Conservation (phyloP, 2,113 vertebrate genomes). For the Cinclus cinclus region DNA sequence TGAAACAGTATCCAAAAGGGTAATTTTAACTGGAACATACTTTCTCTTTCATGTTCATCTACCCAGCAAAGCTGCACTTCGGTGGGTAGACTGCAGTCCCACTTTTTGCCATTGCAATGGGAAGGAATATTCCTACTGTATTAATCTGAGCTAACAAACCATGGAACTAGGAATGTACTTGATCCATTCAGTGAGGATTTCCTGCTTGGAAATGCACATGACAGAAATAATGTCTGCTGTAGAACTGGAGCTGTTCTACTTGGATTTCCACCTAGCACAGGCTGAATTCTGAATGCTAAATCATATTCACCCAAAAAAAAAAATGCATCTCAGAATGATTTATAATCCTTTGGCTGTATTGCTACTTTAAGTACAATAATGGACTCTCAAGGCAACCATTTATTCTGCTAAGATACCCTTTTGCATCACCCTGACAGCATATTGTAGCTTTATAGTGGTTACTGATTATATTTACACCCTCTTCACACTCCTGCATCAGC, state of each 20-base stretch:
- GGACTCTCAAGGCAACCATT: background rate
- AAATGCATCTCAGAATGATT: background rate
- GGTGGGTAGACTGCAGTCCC: background rate
- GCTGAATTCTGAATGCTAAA: background rate
- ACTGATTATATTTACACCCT: background rate
- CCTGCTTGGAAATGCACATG: background rate
- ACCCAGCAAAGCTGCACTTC: background rate
- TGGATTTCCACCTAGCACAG: background rate
- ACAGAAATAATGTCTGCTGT: background rate
- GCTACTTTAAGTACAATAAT: background rate
- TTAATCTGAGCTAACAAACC: background rate
- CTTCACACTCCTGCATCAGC: background rate
- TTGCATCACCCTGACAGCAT: background rate
- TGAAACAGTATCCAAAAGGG: background rate
- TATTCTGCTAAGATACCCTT: background rate
- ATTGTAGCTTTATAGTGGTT: background rate
- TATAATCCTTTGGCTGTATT: background rate
- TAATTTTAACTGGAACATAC: background rate
- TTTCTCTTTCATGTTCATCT: background rate
- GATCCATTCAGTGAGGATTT: background rate
- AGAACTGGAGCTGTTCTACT: background rate
- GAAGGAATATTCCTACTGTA: background rate
- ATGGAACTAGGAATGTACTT: background rate
- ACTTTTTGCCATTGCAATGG: background rate
- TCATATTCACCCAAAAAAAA: background rate